A percentile compares a stretch with the other conserved stretches of the same genome.
phyloP scores from a whole-genome alignment of 2,113 vertebrate genomes.

The Empidonax traillii region DNA sequence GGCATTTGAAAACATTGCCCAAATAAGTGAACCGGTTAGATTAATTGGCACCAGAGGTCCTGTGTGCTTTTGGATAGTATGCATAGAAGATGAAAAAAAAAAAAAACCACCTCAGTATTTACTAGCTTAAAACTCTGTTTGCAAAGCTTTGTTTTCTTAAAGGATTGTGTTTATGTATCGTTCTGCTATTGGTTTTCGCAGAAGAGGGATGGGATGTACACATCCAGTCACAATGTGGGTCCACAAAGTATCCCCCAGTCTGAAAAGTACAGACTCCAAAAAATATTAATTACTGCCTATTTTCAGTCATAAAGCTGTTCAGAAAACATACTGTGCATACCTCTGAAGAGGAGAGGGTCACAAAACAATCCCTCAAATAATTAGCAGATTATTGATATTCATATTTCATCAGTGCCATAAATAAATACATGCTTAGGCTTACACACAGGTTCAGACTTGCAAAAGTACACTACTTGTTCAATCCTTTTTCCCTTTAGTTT shows the following conservation, averaged over 20 bases:
- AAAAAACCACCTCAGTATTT: neutral
- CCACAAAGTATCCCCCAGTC: neutral
- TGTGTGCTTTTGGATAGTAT: neutral
- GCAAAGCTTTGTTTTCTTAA: neutral
- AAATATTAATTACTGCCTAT: neutral
- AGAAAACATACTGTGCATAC: neutral
- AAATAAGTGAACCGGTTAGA: slow-evolving; percentile 28
- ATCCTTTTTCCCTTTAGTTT: neutral
- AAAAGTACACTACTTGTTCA: neutral
- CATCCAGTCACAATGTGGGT: neutral
- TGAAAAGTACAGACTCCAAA: neutral
- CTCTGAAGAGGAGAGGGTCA: neutral
- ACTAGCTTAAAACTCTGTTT: neutral
- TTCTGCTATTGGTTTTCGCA: neutral
- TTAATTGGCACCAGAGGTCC: slow-evolving; percentile 56
- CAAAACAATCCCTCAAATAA: neutral
- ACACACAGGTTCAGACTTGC: neutral
- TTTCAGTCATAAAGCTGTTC: neutral
- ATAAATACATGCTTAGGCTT: neutral
- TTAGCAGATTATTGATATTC: neutral
- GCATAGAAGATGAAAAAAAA: neutral
- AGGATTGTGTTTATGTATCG: neutral
- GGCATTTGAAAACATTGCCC: slow-evolving; percentile 37
- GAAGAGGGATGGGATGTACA: neutral
- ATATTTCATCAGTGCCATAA: neutral